Conservation (phyloP, 1,140 invertebrate species). For the Hycleus cichorii region DNA sequence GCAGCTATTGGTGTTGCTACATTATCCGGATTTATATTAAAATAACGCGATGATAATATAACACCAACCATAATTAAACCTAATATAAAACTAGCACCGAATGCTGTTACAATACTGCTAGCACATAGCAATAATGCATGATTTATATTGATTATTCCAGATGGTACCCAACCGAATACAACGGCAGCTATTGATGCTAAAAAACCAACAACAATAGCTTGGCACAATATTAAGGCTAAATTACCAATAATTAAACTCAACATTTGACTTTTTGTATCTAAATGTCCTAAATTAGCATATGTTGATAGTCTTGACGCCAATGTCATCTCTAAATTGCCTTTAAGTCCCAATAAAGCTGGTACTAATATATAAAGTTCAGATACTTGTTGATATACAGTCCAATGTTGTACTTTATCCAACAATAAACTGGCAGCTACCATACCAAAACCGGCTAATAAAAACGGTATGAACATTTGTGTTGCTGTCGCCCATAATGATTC, state of each 20-base stretch:
- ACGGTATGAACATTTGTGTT: slow-evolving; percentile 83
- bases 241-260: slow-evolving; percentile 76
- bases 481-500: slow-evolving; percentile 56
- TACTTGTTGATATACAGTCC: slow-evolving; percentile 76
- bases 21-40: slow-evolving; percentile 84
- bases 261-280: slow-evolving; percentile 59
- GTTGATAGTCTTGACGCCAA: slow-evolving; percentile 89
- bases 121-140: slow-evolving; percentile 83
- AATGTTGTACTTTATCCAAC: slow-evolving; percentile 80
- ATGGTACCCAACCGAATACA: slow-evolving; percentile 73
- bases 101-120: slow-evolving; percentile 82
- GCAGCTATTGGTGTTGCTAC: slow-evolving; percentile 86
- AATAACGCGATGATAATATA: slow-evolving; percentile 64
- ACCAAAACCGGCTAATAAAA: slow-evolving; percentile 82
- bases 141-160: slow-evolving; percentile 69
- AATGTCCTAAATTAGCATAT: slow-evolving; percentile 73
- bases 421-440: slow-evolving; percentile 86
- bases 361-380: slow-evolving; percentile 90
- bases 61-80: slow-evolving; percentile 77
- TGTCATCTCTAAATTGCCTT: slow-evolving; percentile 98
- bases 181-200: slow-evolving; percentile 81
- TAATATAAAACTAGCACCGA: slow-evolving; percentile 72
- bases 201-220: slow-evolving; percentile 89
- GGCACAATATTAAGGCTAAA: slow-evolving; percentile 81
- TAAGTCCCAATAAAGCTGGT: slow-evolving; percentile 86